Conservation (phyloP, 2,797 vertebrate species). For the Sebastes nivosus region DNA sequence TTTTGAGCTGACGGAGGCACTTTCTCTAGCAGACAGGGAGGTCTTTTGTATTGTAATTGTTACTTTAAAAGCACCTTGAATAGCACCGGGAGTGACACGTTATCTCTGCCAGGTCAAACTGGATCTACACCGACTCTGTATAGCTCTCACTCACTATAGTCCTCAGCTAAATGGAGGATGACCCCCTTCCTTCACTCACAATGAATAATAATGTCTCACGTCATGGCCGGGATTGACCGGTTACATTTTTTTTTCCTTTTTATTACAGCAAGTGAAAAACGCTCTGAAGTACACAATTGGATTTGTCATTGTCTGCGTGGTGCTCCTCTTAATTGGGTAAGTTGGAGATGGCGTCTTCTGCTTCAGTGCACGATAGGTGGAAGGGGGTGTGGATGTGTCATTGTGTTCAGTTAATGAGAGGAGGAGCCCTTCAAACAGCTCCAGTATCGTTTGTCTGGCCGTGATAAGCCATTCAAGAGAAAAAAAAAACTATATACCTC, state of each 20-base stretch:
- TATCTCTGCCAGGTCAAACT: slow-evolving; percentile 65
- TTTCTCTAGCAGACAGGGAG: slow-evolving; percentile 62
- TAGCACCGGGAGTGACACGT: slow-evolving; percentile 56
- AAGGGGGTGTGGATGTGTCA: slow-evolving; percentile 32
- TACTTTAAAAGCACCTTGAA: slow-evolving; percentile 71
- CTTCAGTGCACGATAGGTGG: slow-evolving; percentile 46
- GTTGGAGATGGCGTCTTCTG: slow-evolving; percentile 54
- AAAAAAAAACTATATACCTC: background rate
- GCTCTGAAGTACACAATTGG: slow-evolving; percentile 94
- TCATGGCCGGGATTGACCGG: slow-evolving; percentile 54
- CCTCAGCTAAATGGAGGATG: slow-evolving; percentile 53
- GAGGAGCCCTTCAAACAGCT: slow-evolving; percentile 43
- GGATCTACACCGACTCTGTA: slow-evolving; percentile 49
- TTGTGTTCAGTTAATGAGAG: slow-evolving; percentile 66
- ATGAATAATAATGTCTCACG: slow-evolving; percentile 65
- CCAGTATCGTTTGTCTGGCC: slow-evolving; percentile 36
- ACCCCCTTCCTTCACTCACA: slow-evolving; percentile 37
- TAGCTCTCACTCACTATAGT: slow-evolving; percentile 44
- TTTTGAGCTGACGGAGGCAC: slow-evolving; percentile 75
- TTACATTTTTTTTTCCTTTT: slow-evolving; percentile 62
- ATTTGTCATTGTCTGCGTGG: slow-evolving; percentile 89
- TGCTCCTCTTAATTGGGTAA: slow-evolving; percentile 96
- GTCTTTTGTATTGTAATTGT: slow-evolving; percentile 67
- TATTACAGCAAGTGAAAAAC: slow-evolving; percentile 93
- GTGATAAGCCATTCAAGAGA: slow-evolving; percentile 34